Conservation (phyloP, 2,888 invertebrate species). For the Parnassius apollo region DNA sequence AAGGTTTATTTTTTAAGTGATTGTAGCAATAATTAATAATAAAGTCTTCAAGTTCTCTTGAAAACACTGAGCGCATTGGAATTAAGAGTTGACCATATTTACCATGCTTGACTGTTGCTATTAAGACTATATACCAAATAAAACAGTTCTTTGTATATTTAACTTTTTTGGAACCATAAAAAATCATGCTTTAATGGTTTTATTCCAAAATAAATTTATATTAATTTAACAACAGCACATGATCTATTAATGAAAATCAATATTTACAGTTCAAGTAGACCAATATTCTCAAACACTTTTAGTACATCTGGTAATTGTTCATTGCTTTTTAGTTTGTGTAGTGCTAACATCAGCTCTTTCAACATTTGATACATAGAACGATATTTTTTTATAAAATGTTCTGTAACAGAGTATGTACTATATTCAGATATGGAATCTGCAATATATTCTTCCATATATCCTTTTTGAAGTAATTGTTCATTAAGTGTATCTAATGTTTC, state of each 20-base stretch:
- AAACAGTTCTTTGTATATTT: too few species aligned
- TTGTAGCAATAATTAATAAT: too few species aligned
- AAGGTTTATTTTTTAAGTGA: too few species aligned
- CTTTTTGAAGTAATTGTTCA: constrained; percentile 37
- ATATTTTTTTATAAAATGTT: constrained; percentile 58
- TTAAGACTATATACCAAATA: too few species aligned
- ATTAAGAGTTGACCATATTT: too few species aligned
- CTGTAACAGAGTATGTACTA: constrained; percentile 51
- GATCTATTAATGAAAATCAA: too few species aligned
- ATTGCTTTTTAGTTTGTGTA: constrained; percentile 41
- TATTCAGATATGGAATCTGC: constrained; percentile 31
- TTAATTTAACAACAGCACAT: neutral
- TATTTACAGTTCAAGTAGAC: constrained; percentile 30
- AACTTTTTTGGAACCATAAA: too few species aligned
- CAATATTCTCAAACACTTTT: constrained; percentile 53
- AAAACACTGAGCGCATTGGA: too few species aligned
- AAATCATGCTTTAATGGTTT: too few species aligned
- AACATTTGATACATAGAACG: constrained; percentile 49
- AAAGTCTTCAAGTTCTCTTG: too few species aligned
- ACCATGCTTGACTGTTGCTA: too few species aligned
- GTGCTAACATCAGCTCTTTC: constrained; percentile 46
- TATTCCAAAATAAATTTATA: constrained; percentile 16
- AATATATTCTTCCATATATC: constrained; percentile 9
- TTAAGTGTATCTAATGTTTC: constrained; percentile 55
- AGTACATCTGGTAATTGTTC: constrained; percentile 44